Percentiles rank a stretch among this genome's conserved stretches.
Conservation (phyloP, 2,888 invertebrate species). For the Escarpia spicata region DNA sequence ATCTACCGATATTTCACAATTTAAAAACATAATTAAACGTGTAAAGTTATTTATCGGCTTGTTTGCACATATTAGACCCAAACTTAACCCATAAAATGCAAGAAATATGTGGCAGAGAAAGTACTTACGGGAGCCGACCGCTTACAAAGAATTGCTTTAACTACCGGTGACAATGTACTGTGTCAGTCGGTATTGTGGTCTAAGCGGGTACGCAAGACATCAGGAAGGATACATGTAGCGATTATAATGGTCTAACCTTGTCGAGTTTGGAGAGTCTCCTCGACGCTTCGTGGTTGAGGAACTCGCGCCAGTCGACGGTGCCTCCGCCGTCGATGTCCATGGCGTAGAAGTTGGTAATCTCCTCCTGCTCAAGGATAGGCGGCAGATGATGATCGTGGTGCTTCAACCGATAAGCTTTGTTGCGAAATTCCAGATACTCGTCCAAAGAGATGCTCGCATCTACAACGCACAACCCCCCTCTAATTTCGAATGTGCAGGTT, state of each 20-base stretch:
- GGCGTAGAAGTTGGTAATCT: slow-evolving; percentile 41
- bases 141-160: too few relatives aligned
- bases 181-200: too few relatives aligned
- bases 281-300: slow-evolving; percentile 48
- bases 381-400: slow-evolving; percentile 39
- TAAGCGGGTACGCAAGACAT: too few relatives aligned
- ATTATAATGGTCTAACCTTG: slow-evolving; percentile 43
- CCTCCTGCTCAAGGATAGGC: slow-evolving; percentile 40
- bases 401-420: slow-evolving; percentile 35
- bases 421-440: slow-evolving; percentile 44
- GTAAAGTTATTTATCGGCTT: too few relatives aligned
- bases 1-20: too few relatives aligned
- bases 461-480: slow-evolving; percentile 24
- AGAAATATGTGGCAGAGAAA: too few relatives aligned
- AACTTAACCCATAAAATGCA: too few relatives aligned
- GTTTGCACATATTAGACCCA: too few relatives aligned
- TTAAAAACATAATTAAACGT: too few relatives aligned
- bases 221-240: too few relatives aligned
- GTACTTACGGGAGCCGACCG: too few relatives aligned
- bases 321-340: slow-evolving; percentile 43
- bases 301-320: slow-evolving; percentile 48
- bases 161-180: too few relatives aligned
- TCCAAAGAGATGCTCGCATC: slow-evolving; percentile 38
- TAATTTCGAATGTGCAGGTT: not conserved
- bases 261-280: slow-evolving; percentile 43